phyloP scores from a whole-genome alignment of 2,888 invertebrate species.

The Bombyx huttoni region DNA sequence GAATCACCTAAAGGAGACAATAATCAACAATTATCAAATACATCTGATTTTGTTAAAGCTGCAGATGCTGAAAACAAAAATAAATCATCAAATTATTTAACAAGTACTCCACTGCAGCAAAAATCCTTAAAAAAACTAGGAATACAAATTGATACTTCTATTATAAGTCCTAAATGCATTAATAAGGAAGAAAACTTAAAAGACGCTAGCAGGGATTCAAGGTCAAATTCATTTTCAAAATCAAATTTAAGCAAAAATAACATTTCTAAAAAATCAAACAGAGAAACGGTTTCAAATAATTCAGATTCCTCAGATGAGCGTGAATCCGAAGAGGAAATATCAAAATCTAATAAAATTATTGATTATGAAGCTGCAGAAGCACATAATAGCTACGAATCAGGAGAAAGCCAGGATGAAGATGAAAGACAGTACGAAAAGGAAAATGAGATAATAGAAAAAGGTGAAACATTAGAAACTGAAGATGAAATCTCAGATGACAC shows the following conservation, averaged over 20 bases:
- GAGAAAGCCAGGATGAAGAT: slow-evolving; percentile 61
- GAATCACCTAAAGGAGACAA: slow-evolving; percentile 23
- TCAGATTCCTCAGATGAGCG: slow-evolving; percentile 10
- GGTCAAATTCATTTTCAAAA: slow-evolving; percentile 7
- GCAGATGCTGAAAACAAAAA: slow-evolving; percentile 26
- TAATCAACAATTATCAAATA: slow-evolving; percentile 27
- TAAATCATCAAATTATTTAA: slow-evolving; percentile 31
- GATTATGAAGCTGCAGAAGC: slow-evolving; percentile 53
- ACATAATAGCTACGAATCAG: slow-evolving; percentile 55
- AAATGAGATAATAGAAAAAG: slow-evolving; percentile 61
- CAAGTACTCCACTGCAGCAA: slow-evolving; percentile 52
- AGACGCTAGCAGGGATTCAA: slow-evolving; percentile 9
- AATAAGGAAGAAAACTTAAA: slow-evolving; percentile 12
- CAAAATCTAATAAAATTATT: slow-evolving; percentile 24
- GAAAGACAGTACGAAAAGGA: slow-evolving; percentile 58
- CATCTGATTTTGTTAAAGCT: slow-evolving; percentile 19
- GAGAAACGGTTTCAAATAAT: slow-evolving; percentile 2
- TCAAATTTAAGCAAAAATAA: slow-evolving; percentile 4
- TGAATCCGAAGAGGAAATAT: slow-evolving; percentile 15
- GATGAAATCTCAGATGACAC: slow-evolving; percentile 50
- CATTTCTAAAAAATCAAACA: not conserved
- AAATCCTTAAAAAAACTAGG: slow-evolving; percentile 30
- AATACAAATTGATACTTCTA: slow-evolving; percentile 38
- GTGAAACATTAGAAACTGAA: slow-evolving; percentile 66
- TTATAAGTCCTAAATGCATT: slow-evolving; percentile 24